Conservation (phyloP, 2,797 vertebrate species). For the Acanthurus lineatus region DNA sequence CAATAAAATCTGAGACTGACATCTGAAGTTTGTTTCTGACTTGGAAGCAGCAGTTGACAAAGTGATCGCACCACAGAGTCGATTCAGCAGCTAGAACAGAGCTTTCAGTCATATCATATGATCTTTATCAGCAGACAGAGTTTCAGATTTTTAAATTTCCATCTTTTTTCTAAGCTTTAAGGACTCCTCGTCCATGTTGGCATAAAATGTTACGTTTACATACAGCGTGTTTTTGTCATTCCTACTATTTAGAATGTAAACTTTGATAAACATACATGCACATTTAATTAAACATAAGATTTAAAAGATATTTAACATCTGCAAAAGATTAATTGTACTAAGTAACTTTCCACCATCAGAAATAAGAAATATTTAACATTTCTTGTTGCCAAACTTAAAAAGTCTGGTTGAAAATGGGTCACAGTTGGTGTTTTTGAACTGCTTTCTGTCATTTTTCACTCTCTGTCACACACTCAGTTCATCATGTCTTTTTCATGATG, state of each 20-base stretch:
- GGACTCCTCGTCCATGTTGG: not conserved
- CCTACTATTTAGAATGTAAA: not conserved
- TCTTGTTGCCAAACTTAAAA: not conserved
- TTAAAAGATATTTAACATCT: too few relatives aligned
- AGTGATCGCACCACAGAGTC: not conserved
- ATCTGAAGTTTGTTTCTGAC: not conserved
- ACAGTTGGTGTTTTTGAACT: conserved; percentile 5
- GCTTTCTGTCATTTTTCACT: not conserved
- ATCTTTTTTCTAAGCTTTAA: not conserved
- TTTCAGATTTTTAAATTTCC: not conserved
- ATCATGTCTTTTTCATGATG: conserved; percentile 4
- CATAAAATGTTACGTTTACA: not conserved
- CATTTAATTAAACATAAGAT: too few relatives aligned
- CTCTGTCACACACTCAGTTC: not conserved
- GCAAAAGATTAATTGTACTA: not conserved
- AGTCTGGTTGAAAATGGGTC: not conserved
- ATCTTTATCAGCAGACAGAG: not conserved
- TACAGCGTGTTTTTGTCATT: not conserved
- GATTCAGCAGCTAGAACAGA: not conserved
- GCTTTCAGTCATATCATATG: not conserved
- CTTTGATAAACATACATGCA: not conserved
- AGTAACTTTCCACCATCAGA: not conserved
- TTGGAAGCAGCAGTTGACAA: not conserved
- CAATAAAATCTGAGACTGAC: too few relatives aligned
- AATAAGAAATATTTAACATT: not conserved